Percentiles rank a stretch among this genome's conserved stretches.
These are phyloP conservation scores for Danio albolineatus DNA, from an alignment of 2,797 vertebrate genomes.

Conservation along the genomic window DNA sequence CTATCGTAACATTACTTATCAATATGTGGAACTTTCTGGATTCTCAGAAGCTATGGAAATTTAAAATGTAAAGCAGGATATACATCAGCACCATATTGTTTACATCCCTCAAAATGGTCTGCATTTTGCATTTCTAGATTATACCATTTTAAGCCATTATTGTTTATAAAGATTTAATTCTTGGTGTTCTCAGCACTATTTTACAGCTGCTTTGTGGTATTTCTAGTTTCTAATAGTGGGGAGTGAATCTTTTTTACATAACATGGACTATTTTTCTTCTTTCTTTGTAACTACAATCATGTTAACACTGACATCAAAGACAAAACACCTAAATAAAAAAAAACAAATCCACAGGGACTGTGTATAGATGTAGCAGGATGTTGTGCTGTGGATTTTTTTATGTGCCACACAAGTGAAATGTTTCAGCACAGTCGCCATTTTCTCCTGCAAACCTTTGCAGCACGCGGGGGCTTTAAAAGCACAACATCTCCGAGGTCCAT, in stretches of 20 bases:
- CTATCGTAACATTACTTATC: no score
- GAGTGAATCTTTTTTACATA: neutral
- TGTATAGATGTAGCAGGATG: no score
- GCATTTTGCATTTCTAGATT: neutral
- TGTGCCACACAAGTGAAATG: conserved; percentile 14
- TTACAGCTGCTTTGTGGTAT: neutral
- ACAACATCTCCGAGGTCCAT: conserved; percentile 5
- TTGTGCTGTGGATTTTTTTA: neutral
- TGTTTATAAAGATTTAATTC: neutral
- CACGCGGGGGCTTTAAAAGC: conserved; percentile 17
- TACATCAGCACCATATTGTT: no score
- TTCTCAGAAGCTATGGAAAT: no score
- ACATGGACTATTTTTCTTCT: neutral
- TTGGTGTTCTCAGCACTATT: neutral
- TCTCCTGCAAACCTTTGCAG: conserved; percentile 52
- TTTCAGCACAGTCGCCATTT: conserved; percentile 82
- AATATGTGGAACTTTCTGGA: no score
- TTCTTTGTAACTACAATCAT: neutral
- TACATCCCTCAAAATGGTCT: no score
- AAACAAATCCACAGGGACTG: neutral
- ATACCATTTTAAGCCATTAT: neutral
- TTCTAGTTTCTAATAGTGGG: neutral
- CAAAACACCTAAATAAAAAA: neutral
- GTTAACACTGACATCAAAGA: neutral
- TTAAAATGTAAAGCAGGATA: no score